These are phyloP conservation scores for Sitta europaea DNA, from an alignment of 2,113 vertebrate genomes.

Conservation along the genomic window DNA sequence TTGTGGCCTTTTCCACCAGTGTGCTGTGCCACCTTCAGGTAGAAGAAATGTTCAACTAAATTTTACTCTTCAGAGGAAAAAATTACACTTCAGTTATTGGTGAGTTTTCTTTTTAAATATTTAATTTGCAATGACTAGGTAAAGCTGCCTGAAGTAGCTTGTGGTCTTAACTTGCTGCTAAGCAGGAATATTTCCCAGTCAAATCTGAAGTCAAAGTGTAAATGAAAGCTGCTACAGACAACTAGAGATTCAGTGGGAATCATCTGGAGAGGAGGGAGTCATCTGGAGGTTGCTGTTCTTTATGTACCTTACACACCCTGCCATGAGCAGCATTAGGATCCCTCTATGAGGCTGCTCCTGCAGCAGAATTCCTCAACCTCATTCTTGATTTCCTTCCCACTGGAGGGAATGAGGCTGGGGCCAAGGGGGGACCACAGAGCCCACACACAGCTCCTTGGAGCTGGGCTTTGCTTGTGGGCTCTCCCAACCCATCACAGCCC, in stretches of 20 bases:
- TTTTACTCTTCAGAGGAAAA: neutral
- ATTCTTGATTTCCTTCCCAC: accelerated
- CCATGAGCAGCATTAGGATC: neutral
- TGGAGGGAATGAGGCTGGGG: neutral
- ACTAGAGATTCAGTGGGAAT: neutral
- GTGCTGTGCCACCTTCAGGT: neutral
- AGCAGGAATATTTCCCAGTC: neutral
- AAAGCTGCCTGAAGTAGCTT: neutral
- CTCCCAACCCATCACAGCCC: accelerated
- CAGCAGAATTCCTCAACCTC: neutral
- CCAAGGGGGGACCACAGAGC: neutral
- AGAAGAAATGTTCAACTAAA: neutral
- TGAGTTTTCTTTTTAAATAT: neutral
- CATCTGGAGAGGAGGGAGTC: neutral
- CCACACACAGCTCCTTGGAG: accelerated
- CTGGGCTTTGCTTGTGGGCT: accelerated
- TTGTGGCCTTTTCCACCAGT: neutral
- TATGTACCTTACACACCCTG: accelerated
- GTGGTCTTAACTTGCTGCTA: neutral
- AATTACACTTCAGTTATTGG: neutral
- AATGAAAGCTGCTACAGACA: neutral
- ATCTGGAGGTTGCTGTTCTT: neutral
- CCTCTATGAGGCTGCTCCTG: neutral
- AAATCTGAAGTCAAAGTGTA: neutral
- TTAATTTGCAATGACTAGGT: neutral